These are phyloP conservation scores for Iguana delicatissima DNA, from an alignment of 2,797 vertebrate species.

Conservation along the genomic window DNA sequence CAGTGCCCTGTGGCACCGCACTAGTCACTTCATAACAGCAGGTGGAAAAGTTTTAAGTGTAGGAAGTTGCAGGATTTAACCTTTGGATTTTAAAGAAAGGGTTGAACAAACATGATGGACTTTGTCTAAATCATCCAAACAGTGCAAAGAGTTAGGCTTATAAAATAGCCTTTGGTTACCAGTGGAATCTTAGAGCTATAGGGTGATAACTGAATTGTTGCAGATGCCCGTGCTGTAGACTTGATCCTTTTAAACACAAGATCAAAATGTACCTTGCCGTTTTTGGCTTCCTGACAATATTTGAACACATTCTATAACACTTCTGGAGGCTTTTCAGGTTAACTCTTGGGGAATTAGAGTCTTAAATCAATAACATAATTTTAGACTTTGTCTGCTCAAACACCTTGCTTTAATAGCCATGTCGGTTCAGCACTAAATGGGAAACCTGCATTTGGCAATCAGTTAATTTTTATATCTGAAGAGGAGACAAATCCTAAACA, in stretches of 20 bases:
- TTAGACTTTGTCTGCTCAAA: not conserved
- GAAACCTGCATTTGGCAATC: not conserved
- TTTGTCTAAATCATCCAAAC: not conserved
- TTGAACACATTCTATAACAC: not conserved
- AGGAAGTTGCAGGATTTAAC: not conserved
- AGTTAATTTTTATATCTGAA: not conserved
- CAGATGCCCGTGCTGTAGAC: not conserved
- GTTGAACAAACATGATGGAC: not conserved
- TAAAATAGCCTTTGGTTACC: not conserved
- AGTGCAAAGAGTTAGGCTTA: not conserved
- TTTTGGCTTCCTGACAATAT: not conserved
- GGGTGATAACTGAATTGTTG: not conserved
- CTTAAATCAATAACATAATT: constrained; percentile 5
- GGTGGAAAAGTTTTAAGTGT: not conserved
- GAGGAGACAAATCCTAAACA: not conserved
- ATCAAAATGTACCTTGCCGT: not conserved
- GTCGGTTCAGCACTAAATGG: too few relatives aligned
- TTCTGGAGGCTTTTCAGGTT: not conserved
- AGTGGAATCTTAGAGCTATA: not conserved
- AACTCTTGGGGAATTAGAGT: not conserved
- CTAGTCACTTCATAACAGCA: not conserved
- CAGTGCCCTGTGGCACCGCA: too few relatives aligned
- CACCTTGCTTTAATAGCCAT: not conserved
- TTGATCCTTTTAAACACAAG: not conserved
- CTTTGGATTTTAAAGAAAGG: not conserved